phyloP scores from a whole-genome alignment of 2,888 invertebrate genomes.

The Macrophya annulata region DNA sequence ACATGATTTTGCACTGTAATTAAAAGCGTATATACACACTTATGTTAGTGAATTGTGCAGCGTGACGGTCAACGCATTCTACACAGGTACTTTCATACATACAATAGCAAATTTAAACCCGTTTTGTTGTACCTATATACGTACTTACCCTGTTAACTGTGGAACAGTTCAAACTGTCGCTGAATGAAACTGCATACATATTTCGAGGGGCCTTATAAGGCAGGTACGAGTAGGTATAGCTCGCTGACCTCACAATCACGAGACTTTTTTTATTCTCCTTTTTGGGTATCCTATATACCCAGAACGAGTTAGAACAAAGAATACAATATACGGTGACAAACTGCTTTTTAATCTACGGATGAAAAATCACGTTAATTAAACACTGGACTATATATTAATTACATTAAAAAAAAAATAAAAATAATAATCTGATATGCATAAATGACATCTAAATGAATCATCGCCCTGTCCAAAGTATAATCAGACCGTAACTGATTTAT shows the following conservation, averaged over 20 bases:
- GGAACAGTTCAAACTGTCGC: neutral
- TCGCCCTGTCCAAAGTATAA: neutral
- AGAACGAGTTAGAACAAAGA: neutral
- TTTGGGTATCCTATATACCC: conserved; percentile 1
- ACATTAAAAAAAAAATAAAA: neutral
- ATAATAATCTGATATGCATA: neutral
- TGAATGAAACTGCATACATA: conserved; percentile 21
- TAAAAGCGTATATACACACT: neutral
- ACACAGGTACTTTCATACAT: neutral
- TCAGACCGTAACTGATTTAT: too few relatives aligned
- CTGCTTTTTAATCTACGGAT: neutral
- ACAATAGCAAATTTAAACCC: neutral
- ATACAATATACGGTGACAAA: neutral
- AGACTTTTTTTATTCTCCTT: conserved; percentile 5
- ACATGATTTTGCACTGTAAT: neutral
- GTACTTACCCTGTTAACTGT: neutral
- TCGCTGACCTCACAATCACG: conserved; percentile 21
- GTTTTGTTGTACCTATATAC: neutral
- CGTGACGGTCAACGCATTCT: neutral
- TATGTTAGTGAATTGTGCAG: neutral
- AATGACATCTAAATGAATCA: neutral
- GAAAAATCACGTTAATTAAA: neutral
- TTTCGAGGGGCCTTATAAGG: conserved; percentile 13
- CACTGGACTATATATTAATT: neutral
- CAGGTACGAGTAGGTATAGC: neutral